Base-by-base conservation (phyloP, 92 coral and sea anemone species). In the Palythoa heliodiscus region DNA sequence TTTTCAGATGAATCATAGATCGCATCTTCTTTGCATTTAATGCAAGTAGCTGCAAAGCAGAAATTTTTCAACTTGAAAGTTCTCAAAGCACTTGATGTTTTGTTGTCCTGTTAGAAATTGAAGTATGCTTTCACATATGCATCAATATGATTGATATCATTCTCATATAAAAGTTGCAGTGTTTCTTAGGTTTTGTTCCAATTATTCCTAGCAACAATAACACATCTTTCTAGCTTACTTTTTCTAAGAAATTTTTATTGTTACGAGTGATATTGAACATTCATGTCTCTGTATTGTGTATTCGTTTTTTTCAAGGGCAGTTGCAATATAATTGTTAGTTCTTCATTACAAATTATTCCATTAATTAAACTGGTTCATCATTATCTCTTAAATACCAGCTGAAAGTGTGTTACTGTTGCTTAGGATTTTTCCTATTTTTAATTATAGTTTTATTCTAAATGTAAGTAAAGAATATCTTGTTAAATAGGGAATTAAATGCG, bases 11-110 rank as follows among this genome's bases (percentile, higher is more conserved):
- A 66, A 20, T 64, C 54, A 22, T 35, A 80, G 74, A 48, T 67
- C 75, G 13, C 73, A 11, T 80, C 73, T 64, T 80, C 84, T 38
- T n/a, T 80, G 55, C 73, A 80, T 80, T 66, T 74, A 66, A 40
- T 80, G 84, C 75, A 66, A 80, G 55, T 43, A 66, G 19, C 84
- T 80, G 84, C 84, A 80, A 80, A 80, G 84, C 84, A 80, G 84
- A 80, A 66, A 63, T 80, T 80, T 78, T 80, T 80, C 70, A 80
- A 80, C 84, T 80, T 80, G 52, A 80, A 80, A 67, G 84, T 80
- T 80, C 50, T 80, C 84, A 66, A 50, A 80, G 73, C 48, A 80
- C 35, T 80, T 70, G 11, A 80, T 43, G 84, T 66, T 66, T 66
- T 80, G 84, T 80, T 64, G 39, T 80, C 60, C 13, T 79, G 58